Evolutionary conservation across 2,797 vertebrate species (phyloP).

Genomic region (Acanthopagrus latus): DNA sequence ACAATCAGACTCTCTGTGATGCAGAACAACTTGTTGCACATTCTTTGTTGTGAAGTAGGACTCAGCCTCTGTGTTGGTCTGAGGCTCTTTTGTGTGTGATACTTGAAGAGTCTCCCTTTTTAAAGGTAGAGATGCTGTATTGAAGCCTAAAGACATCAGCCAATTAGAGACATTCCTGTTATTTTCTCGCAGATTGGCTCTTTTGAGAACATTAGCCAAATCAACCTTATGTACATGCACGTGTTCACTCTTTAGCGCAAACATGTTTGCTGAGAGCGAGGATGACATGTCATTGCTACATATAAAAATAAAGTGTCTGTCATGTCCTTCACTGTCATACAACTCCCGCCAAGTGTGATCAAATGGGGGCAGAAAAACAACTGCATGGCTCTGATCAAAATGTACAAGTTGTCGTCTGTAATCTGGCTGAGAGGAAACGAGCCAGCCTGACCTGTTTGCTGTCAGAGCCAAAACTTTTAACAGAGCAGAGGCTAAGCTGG

Average conservation of each 20-base stretch:
- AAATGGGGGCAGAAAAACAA: slow-evolving; percentile 86
- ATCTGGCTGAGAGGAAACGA: slow-evolving; percentile 68
- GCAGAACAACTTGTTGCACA: slow-evolving; percentile 83
- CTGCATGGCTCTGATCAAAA: slow-evolving; percentile 68
- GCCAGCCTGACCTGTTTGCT: slow-evolving; percentile 84
- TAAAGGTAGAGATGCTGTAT: slow-evolving; percentile 68
- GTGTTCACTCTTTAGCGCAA: slow-evolving; percentile 71
- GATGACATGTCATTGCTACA: slow-evolving; percentile 64
- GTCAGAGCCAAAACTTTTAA: slow-evolving; percentile 79
- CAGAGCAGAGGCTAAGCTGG: slow-evolving; percentile 74
- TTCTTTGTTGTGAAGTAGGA: slow-evolving; percentile 86
- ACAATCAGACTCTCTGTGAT: slow-evolving; percentile 42
- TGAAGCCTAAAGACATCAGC: slow-evolving; percentile 82
- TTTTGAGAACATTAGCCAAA: slow-evolving; percentile 84
- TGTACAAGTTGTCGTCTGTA: slow-evolving; percentile 38
- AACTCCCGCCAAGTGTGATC: slow-evolving; percentile 64
- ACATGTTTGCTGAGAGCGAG: slow-evolving; percentile 44
- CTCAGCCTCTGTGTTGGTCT: slow-evolving; percentile 28
- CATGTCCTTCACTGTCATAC: slow-evolving; percentile 48
- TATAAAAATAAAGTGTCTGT: slow-evolving; percentile 83
- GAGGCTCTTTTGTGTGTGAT: slow-evolving; percentile 20
- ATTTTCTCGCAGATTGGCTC: slow-evolving; percentile 79
- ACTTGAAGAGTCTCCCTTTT: slow-evolving; percentile 66
- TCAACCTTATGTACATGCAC: slow-evolving; percentile 82
- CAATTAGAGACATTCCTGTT: slow-evolving; percentile 79